These are phyloP conservation scores for Tipula unca DNA, from an alignment of 2,888 invertebrate genomes.

Conservation along the genomic window DNA sequence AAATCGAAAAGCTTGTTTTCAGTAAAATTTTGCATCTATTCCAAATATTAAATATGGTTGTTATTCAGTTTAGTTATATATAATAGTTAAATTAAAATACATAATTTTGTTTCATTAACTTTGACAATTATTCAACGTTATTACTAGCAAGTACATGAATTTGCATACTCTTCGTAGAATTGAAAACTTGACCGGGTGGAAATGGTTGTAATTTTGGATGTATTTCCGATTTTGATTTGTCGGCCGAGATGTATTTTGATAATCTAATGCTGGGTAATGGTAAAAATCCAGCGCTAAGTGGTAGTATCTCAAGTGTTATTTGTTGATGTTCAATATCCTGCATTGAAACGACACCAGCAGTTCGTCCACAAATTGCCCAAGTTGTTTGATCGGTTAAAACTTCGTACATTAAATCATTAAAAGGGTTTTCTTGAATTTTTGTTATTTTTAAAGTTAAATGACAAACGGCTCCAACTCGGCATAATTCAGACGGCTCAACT, in stretches of 20 bases:
- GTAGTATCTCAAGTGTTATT: slow-evolving; percentile 84
- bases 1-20: too few relatives aligned
- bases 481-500: slow-evolving; percentile 78
- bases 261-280: slow-evolving; percentile 81
- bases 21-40: too few relatives aligned
- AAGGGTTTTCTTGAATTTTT: slow-evolving; percentile 45
- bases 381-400: slow-evolving; percentile 84
- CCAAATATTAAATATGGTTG: too few relatives aligned
- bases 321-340: slow-evolving; percentile 58
- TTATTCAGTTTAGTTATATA: too few relatives aligned
- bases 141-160: slow-evolving; percentile 69
- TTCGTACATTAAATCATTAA: slow-evolving; percentile 73
- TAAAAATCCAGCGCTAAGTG: slow-evolving; percentile 80
- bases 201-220: slow-evolving; percentile 82
- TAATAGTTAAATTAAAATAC: not conserved
- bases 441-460: slow-evolving; percentile 67
- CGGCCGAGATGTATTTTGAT: slow-evolving; percentile 82
- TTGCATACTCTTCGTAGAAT: slow-evolving; percentile 83
- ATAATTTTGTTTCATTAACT: not conserved
- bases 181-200: slow-evolving; percentile 86
- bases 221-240: slow-evolving; percentile 46
- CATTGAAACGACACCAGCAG: slow-evolving; percentile 71
- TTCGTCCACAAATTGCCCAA: slow-evolving; percentile 89
- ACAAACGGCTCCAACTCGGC: slow-evolving; percentile 82
- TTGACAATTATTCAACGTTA: slow-evolving; percentile 32